Conservation (phyloP, 2,888 invertebrate species). For the Epicampocera succincta region DNA sequence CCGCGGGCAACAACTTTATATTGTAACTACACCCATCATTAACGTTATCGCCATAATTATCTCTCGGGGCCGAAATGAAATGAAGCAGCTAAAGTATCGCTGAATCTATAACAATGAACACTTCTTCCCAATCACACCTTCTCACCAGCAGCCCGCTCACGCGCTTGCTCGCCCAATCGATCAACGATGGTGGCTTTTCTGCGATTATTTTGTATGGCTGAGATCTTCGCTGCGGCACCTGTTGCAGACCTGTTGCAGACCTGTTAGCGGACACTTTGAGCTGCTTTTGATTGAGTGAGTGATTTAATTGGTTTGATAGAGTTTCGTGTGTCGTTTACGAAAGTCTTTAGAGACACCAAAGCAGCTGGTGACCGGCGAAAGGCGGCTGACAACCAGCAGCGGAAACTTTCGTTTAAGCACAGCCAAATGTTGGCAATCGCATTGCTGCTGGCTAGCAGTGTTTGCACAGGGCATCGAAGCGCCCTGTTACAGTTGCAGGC, state of each 20-base stretch:
- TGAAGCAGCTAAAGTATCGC: slow-evolving; percentile 32
- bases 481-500: slow-evolving; percentile 58
- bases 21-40: slow-evolving; percentile 1
- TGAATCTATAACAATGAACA: slow-evolving; percentile 55
- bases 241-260: too few relatives aligned
- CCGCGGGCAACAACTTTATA: slow-evolving; percentile 37
- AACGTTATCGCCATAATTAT: slow-evolving; percentile 17
- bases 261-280: slow-evolving; percentile 12
- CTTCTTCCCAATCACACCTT: slow-evolving; percentile 59
- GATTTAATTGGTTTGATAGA: slow-evolving; percentile 34
- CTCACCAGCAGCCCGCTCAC: slow-evolving; percentile 20
- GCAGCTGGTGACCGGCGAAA: background rate
- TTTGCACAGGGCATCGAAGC: slow-evolving; percentile 4
- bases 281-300: slow-evolving; percentile 30
- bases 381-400: slow-evolving; percentile 1
- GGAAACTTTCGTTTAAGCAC: slow-evolving; percentile 47
- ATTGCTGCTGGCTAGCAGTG: background rate
- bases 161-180: background rate
- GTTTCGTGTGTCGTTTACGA: slow-evolving; percentile 50
- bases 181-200: slow-evolving; percentile 10
- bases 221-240: slow-evolving; percentile 6
- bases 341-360: background rate
- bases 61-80: background rate
- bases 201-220: background rate
- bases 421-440: slow-evolving; percentile 11